Conservation (phyloP, 2,888 invertebrate genomes). For the Harpagoxenus sublaevis region DNA sequence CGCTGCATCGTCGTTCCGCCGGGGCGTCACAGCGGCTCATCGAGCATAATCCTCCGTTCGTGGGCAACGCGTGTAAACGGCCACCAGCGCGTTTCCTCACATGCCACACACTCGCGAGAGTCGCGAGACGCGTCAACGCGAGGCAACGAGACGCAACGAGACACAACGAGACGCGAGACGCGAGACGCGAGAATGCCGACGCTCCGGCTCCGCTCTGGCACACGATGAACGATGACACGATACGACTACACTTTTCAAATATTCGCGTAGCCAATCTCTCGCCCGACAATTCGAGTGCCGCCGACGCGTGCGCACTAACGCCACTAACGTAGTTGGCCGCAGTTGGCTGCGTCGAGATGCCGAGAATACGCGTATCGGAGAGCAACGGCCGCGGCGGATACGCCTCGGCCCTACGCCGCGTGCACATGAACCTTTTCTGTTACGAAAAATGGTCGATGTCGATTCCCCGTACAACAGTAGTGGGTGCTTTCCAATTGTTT, state of each 20-base stretch:
- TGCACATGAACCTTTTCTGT: too few species aligned
- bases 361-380: too few species aligned
- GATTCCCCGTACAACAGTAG: too few species aligned
- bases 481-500: too few species aligned
- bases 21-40: constrained; percentile 65
- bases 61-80: neutral
- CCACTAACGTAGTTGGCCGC: neutral
- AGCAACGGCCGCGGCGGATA: too few species aligned
- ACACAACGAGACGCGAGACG: neutral
- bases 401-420: too few species aligned
- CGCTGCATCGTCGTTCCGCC: constrained; percentile 75
- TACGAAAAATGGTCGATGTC: too few species aligned
- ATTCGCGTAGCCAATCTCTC: constrained; percentile 35
- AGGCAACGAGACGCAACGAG: neutral
- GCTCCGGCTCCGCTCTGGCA: neutral
- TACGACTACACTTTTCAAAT: constrained; percentile 42
- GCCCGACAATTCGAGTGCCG: constrained; percentile 16
- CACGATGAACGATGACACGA: neutral
- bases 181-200: neutral
- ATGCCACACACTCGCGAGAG: constrained; percentile 9
- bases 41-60: constrained; percentile 68
- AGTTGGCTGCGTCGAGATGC: too few species aligned
- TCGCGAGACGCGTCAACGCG: constrained; percentile 3
- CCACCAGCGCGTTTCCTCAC: neutral
- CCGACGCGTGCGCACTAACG: constrained; percentile 25